phyloP scores from a whole-genome alignment of 2,888 invertebrate species.

The Herminia tarsipennalis region DNA sequence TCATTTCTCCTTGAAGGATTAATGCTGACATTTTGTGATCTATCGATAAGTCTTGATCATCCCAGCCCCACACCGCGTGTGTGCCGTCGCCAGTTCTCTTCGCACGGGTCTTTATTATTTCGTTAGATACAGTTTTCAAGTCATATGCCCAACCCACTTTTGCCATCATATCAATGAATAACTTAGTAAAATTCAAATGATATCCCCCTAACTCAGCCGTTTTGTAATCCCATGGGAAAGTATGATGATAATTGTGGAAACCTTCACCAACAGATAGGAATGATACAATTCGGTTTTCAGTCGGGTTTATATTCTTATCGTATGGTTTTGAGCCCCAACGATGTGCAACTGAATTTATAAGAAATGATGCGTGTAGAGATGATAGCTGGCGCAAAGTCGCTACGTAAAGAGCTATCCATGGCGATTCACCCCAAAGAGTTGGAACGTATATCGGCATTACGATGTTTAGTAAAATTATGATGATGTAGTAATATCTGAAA shows the following conservation, averaged over 20 bases:
- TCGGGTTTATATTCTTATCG: conserved; percentile 17
- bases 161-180: conserved; percentile 24
- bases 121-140: conserved; percentile 13
- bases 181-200: conserved; percentile 5
- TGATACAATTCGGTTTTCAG: conserved; percentile 11
- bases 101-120: conserved; percentile 14
- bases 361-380: conserved; percentile 3
- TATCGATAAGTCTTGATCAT: neutral
- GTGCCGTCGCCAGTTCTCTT: conserved; percentile 25
- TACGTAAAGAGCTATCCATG: conserved; percentile 2
- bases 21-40: too few relatives aligned
- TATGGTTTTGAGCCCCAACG: conserved; percentile 23
- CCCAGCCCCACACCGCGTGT: conserved; percentile 15
- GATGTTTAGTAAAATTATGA: neutral
- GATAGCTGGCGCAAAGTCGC: conserved; percentile 10
- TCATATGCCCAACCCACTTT: conserved; percentile 29
- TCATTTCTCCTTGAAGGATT: too few relatives aligned
- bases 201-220: conserved; percentile 31
- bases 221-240: conserved; percentile 52
- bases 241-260: conserved; percentile 57
- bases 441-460: conserved; percentile 11
- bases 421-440: conserved; percentile 15
- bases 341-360: conserved; percentile 16
- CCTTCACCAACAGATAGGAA: conserved; percentile 45
- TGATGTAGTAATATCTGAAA: conserved; percentile 10